Percentiles rank a stretch among this genome's conserved stretches.
phyloP scores from a whole-genome alignment of 92 coral and sea anemone genomes.

The Zoanthus sansibaricus region DNA sequence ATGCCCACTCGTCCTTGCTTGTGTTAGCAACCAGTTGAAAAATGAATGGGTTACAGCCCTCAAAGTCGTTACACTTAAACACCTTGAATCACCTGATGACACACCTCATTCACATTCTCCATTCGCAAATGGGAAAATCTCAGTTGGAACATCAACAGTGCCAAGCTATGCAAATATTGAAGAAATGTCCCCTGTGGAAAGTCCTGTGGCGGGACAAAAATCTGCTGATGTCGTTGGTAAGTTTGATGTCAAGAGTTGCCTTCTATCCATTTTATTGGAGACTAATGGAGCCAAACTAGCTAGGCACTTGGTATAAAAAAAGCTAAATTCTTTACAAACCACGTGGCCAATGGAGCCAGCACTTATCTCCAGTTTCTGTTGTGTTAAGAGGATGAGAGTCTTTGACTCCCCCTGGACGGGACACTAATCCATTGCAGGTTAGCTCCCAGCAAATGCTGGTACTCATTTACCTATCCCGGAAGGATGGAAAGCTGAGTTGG shows the following conservation, averaged over 20 bases:
- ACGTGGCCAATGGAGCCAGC: too few species aligned
- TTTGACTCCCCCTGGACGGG: too few species aligned
- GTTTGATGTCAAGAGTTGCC: not conserved
- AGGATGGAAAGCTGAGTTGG: too few species aligned
- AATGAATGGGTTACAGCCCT: constrained; percentile 29
- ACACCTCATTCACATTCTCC: not conserved
- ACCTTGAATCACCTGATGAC: not conserved
- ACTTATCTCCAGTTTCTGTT: too few species aligned
- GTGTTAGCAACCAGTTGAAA: constrained; percentile 20
- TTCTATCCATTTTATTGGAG: not conserved
- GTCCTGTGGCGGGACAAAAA: not conserved
- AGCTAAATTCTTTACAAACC: too few species aligned
- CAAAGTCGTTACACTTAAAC: constrained; percentile 7
- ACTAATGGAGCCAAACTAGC: not conserved
- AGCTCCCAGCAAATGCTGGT: too few species aligned
- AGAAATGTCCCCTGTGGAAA: not conserved
- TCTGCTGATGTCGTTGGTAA: not conserved
- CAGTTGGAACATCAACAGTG: not conserved
- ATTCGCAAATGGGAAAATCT: constrained; percentile 25
- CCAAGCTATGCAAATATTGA: not conserved
- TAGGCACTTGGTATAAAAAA: too few species aligned
- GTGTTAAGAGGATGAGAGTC: too few species aligned
- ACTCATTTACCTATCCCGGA: too few species aligned
- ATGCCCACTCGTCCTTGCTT: constrained; percentile 37
- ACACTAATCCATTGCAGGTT: too few species aligned